Percentiles rank a stretch among this genome's conserved stretches.
Evolutionary conservation across 2,797 vertebrate genomes (phyloP).

Genomic region (Pantherophis alleghaniensis): DNA sequence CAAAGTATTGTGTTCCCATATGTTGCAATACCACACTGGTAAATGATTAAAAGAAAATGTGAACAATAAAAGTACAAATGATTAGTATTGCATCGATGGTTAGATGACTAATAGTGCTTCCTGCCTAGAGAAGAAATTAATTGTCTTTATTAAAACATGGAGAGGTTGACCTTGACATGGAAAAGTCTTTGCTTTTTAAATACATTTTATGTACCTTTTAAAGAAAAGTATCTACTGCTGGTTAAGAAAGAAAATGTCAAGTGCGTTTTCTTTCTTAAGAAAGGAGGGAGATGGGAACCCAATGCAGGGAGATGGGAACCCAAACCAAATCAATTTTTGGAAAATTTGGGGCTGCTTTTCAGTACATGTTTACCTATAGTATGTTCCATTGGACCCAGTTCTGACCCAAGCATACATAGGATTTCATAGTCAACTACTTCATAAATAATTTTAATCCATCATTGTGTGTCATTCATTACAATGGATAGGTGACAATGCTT

Average conservation of each 20-base stretch:
- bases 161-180: not conserved
- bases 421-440: not conserved
- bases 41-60: not conserved
- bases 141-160: not conserved
- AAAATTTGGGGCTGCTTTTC: not conserved
- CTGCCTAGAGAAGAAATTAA: not conserved
- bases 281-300: fast-evolving
- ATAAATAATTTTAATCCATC: not conserved
- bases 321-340: not conserved
- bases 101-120: not conserved
- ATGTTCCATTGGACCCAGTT: not conserved
- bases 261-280: not conserved
- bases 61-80: not conserved
- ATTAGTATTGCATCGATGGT: not conserved
- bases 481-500: conserved; percentile 2
- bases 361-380: not conserved
- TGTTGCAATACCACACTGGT: not conserved
- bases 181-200: not conserved
- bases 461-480: conserved; percentile 19
- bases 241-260: not conserved
- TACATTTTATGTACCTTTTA: not conserved
- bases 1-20: not conserved
- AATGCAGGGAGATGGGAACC: fast-evolving
- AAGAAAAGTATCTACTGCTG: not conserved
- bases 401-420: not conserved